Evolutionary conservation across 2,888 invertebrate species (phyloP), one percentile per base, ranked within the genome.

Genomic region (Elmis aenea): DNA sequence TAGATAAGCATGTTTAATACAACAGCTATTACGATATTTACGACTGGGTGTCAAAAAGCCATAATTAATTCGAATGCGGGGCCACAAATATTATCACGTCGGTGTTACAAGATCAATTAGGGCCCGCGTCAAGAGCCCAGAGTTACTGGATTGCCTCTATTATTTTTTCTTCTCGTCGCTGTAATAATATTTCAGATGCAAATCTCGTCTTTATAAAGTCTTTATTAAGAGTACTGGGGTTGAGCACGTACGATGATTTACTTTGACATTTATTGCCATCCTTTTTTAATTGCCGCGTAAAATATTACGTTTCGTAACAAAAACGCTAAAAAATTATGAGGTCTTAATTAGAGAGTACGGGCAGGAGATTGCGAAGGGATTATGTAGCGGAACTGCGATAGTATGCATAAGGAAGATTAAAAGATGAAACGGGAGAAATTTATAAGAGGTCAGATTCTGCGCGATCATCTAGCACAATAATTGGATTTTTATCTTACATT

Each of bases 271-370:
- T 57, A 57, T 57, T 50, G 51, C 51, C 51, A 52, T 52, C 53
- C 53, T 54, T 53, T 57, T 57, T 57, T 57, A 57, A 55, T 57
- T 54, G 57, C 50, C 39, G 46, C 43, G 49, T 57, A 53, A 57
- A 57, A 52, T 57, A 57, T 54, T 47, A 38, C 48, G 46, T 50
- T 51, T 49, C 47, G 45, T 42, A 40, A 42, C 41, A 46, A 42
- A 43, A 42, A 45, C 42, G 34, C 43, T 42, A 50, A 57, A 59
- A 59, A 61, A 54, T 58, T 59, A 61, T 58, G 59, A 58, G 57
- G 56, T 57, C 58, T 58, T 61, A 61, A 61, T 61, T 61, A 59
- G 59, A 52, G 55, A 55, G 54, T 52, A 45, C 48, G 48, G 51
- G 45, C 39, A 26, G 35, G 45, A 52, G 51, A 54, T 54, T 38